Evolutionary conservation across 2,888 invertebrate genomes (phyloP).

Genomic region (Lasioglossum villosulum): DNA sequence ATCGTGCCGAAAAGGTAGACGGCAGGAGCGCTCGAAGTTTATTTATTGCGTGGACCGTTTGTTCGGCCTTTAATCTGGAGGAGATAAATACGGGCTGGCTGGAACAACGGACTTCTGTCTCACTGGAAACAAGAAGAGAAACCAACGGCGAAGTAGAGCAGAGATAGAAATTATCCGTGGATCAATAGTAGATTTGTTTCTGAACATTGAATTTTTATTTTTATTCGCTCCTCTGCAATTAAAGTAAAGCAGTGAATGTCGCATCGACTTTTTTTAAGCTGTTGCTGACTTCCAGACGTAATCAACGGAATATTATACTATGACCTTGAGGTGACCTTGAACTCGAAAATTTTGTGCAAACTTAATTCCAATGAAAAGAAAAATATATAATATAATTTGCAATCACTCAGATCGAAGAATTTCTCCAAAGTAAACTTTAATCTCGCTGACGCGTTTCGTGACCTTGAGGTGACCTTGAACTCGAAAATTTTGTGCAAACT

Average conservation of each 20-base stretch:
- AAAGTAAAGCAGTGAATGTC: too few relatives aligned
- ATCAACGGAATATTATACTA: too few relatives aligned
- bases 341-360: too few relatives aligned
- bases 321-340: too few relatives aligned
- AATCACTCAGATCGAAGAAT: not conserved
- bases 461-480: too few relatives aligned
- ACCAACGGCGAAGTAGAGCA: not conserved
- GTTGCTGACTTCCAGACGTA: too few relatives aligned
- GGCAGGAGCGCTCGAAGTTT: slow-evolving; percentile 54
- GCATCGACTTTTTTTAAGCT: too few relatives aligned
- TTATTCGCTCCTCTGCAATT: not conserved
- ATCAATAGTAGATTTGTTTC: not conserved
- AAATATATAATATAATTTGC: not conserved
- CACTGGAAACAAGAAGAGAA: slow-evolving; percentile 43
- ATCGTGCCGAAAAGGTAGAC: not conserved
- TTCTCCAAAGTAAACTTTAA: not conserved
- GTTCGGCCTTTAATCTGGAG: slow-evolving; percentile 67
- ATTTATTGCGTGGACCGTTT: slow-evolving; percentile 65
- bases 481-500: too few relatives aligned
- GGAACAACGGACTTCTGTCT: slow-evolving; percentile 54
- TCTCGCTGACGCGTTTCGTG: not conserved
- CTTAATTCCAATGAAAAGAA: too few relatives aligned
- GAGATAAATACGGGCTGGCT: slow-evolving; percentile 65
- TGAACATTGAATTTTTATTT: not conserved
- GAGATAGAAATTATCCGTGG: not conserved